A percentile compares a stretch with the other conserved stretches of the same genome.
phyloP scores from a whole-genome alignment of 2,888 invertebrate genomes.

The Eupeodes luniger region DNA sequence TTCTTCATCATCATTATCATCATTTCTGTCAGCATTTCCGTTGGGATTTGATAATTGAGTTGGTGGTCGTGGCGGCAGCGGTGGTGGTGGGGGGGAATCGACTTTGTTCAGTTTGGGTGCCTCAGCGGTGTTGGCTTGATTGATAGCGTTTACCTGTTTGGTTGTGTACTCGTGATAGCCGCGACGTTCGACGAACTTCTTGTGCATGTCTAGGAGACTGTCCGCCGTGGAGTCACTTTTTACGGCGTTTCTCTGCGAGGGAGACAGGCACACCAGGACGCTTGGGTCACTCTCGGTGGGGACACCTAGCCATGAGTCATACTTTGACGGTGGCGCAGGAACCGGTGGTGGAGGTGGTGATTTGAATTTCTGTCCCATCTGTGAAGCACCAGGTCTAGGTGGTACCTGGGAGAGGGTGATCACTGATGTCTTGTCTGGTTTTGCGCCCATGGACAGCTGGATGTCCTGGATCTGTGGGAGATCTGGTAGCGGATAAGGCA shows the following conservation, averaged over 20 bases:
- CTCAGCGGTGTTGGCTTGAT: conserved; percentile 79
- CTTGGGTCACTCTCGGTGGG: conserved; percentile 87
- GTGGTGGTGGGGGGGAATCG: conserved; percentile 81
- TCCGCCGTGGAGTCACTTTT: conserved; percentile 84
- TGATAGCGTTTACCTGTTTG: conserved; percentile 80
- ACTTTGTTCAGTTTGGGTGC: conserved; percentile 82
- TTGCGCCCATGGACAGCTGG: conserved; percentile 78
- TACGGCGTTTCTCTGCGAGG: conserved; percentile 87
- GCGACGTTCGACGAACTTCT: conserved; percentile 88
- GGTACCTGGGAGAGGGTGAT: conserved; percentile 66
- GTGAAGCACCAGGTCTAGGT: conserved; percentile 12
- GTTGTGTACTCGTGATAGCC: conserved; percentile 85
- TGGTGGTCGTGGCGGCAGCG: conserved; percentile 81
- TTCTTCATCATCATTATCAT: conserved; percentile 77
- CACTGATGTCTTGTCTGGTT: conserved; percentile 36
- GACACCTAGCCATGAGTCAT: conserved; percentile 86
- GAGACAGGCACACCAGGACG: conserved; percentile 89
- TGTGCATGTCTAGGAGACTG: conserved; percentile 88
- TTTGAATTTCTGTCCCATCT: conserved; percentile 56
- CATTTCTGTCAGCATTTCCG: conserved; percentile 75
- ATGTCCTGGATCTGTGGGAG: conserved; percentile 85
- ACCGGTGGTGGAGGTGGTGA: conserved; percentile 76
- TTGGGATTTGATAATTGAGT: conserved; percentile 72
- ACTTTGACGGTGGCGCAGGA: conserved; percentile 72
- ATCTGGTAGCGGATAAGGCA: conserved; percentile 85